phyloP scores from a whole-genome alignment of 2,888 invertebrate species.

The Hirtodrosophila histrioides region DNA sequence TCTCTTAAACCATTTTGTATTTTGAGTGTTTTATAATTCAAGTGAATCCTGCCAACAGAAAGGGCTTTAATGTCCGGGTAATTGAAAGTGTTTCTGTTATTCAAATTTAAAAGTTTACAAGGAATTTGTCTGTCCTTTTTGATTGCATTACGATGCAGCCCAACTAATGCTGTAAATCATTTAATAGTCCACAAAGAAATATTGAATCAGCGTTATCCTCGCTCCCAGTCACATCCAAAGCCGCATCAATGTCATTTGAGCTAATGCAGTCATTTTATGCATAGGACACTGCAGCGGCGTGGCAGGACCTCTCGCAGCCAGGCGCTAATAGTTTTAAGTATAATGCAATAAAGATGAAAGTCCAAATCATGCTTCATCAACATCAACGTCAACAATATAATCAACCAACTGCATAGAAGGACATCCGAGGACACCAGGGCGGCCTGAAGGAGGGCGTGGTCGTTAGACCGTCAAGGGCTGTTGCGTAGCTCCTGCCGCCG shows the following conservation, averaged over 20 bases:
- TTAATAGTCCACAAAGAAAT: conserved; percentile 47
- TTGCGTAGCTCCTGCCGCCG: conserved; percentile 55
- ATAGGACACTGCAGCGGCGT: conserved; percentile 21
- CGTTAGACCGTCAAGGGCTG: conserved; percentile 59
- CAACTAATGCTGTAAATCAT: conserved; percentile 58
- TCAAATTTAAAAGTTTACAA: neutral
- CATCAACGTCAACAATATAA: conserved; percentile 79
- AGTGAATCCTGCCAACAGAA: neutral
- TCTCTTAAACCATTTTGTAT: neutral
- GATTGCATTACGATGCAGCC: neutral
- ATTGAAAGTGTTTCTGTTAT: conserved; percentile 3
- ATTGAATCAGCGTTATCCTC: conserved; percentile 41
- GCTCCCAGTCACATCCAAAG: conserved; percentile 21
- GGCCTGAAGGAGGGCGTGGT: conserved; percentile 17
- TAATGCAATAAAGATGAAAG: conserved; percentile 81
- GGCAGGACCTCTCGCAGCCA: conserved; percentile 28
- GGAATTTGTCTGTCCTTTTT: no score
- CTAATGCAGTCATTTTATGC: conserved; percentile 60
- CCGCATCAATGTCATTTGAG: conserved; percentile 60
- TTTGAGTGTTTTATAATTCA: neutral
- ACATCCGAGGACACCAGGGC: conserved; percentile 13
- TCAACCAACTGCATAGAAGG: conserved; percentile 61
- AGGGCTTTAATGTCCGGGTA: no score
- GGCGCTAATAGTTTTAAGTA: conserved; percentile 80
- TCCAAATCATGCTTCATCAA: conserved; percentile 80